A percentile compares a stretch with the other conserved stretches of the same genome.
These are phyloP conservation scores for Leptodirus hochenwartii DNA, from an alignment of 2,888 invertebrate genomes.

Conservation along the genomic window DNA sequence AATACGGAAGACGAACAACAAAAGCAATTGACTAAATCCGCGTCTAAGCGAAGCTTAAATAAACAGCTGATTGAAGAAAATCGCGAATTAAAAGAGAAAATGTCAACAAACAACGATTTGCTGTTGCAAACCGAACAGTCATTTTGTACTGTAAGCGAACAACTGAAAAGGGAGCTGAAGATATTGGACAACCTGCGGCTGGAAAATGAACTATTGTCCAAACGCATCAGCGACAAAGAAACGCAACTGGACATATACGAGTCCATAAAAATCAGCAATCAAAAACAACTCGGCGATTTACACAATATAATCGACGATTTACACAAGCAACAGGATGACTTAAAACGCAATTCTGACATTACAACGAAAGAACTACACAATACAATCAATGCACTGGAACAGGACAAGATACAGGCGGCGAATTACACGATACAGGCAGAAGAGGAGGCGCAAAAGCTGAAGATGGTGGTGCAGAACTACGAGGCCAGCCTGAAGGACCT, in stretches of 20 bases:
- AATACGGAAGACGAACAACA: conserved; percentile 21
- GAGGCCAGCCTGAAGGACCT: background rate
- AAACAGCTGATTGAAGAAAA: no score
- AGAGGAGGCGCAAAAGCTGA: background rate
- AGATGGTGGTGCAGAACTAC: background rate
- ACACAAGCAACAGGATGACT: background rate
- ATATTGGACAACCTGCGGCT: no score
- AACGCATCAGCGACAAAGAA: no score
- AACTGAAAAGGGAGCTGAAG: no score
- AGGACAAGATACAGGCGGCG: conserved; percentile 7
- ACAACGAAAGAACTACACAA: background rate
- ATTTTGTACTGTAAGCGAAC: no score
- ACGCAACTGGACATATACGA: no score
- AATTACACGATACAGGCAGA: conserved; percentile 3
- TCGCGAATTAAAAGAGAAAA: no score
- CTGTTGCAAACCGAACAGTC: no score
- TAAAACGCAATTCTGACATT: background rate
- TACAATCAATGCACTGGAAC: conserved; percentile 20
- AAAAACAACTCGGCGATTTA: background rate
- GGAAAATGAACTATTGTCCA: no score
- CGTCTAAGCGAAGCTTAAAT: no score
- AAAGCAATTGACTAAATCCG: conserved; percentile 6
- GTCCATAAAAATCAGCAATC: conserved; percentile 10
- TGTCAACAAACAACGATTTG: no score
- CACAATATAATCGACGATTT: background rate